These are phyloP conservation scores for Drosophila parvula DNA, from an alignment of 1,140 invertebrate genomes.

Conservation along the genomic window DNA sequence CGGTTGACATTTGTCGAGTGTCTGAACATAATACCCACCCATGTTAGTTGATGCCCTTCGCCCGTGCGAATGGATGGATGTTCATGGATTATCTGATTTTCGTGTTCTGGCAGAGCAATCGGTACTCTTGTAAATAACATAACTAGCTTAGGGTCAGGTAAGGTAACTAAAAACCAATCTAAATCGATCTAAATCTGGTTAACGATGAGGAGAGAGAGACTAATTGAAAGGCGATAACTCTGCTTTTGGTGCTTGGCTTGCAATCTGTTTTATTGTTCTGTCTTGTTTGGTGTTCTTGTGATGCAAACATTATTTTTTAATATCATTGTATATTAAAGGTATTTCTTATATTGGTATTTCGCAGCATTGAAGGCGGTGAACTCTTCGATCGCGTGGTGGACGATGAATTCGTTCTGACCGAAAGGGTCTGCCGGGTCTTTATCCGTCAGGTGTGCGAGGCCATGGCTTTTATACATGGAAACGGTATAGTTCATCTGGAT, in stretches of 20 bases:
- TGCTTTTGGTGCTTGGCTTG: constrained; percentile 24
- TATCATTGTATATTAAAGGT: neutral
- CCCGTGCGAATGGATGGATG: constrained; percentile 56
- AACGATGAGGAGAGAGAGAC: constrained; percentile 16
- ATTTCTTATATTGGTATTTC: neutral
- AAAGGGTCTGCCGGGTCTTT: constrained; percentile 97
- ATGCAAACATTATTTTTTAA: neutral
- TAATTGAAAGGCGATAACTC: constrained; percentile 41
- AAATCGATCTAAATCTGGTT: constrained; percentile 18
- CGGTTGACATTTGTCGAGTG: constrained; percentile 35
- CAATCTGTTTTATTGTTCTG: constrained; percentile 16
- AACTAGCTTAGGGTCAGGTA: constrained; percentile 35
- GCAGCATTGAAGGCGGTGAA: constrained; percentile 97
- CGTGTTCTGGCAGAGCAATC: constrained; percentile 60
- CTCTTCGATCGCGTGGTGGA: constrained; percentile 99
- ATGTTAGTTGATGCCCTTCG: constrained; percentile 61
- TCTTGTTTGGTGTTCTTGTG: constrained; percentile 2
- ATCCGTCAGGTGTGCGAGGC: constrained; percentile 99
- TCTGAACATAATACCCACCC: constrained; percentile 43
- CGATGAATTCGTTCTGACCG: constrained; percentile 98
- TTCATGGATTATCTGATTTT: constrained; percentile 82
- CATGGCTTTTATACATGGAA: constrained; percentile 97
- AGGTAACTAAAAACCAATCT: constrained; percentile 52
- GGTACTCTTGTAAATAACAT: constrained; percentile 77
- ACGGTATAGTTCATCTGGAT: constrained; percentile 97